Conservation (phyloP, 2,888 invertebrate species). For the Chesias legatella region DNA sequence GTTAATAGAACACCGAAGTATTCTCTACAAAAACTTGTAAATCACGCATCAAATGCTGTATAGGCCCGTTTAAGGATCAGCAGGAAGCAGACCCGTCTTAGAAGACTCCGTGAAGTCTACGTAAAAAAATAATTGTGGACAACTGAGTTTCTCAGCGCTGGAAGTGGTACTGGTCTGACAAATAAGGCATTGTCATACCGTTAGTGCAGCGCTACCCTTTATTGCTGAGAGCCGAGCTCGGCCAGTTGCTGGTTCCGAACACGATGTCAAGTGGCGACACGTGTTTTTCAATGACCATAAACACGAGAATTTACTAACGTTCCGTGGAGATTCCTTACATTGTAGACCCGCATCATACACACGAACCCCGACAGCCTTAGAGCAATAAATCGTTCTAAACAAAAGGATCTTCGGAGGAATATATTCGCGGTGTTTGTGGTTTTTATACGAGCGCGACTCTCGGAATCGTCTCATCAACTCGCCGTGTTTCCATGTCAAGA, state of each 20-base stretch:
- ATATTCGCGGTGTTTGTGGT: slow-evolving; percentile 57
- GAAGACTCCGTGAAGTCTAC: slow-evolving; percentile 38
- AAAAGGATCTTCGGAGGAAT: slow-evolving; percentile 49
- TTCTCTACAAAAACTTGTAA: slow-evolving; percentile 46
- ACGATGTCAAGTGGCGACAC: slow-evolving; percentile 16
- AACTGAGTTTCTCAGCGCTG: slow-evolving; percentile 48
- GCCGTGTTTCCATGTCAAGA: slow-evolving; percentile 31
- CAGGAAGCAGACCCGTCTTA: slow-evolving; percentile 64
- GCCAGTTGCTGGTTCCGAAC: slow-evolving; percentile 9
- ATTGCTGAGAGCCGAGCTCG: slow-evolving; percentile 3
- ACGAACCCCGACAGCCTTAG: slow-evolving; percentile 37
- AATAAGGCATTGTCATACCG: slow-evolving; percentile 47
- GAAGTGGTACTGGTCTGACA: slow-evolving; percentile 32
- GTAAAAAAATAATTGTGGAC: slow-evolving; percentile 53
- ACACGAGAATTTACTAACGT: slow-evolving; percentile 37
- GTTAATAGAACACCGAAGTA: slow-evolving; percentile 32
- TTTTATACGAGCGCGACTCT: slow-evolving; percentile 45
- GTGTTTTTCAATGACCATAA: slow-evolving; percentile 34
- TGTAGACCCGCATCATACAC: slow-evolving; percentile 49
- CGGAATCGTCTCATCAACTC: slow-evolving; percentile 51
- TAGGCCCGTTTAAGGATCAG: slow-evolving; percentile 59
- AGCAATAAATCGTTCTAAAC: slow-evolving; percentile 57
- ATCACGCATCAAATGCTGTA: slow-evolving; percentile 52
- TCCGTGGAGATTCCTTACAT: slow-evolving; percentile 37
- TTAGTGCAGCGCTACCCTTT: slow-evolving; percentile 29